Evolutionary conservation across 1,140 invertebrate genomes (phyloP).

Genomic region (Zaprionus inermis): DNA sequence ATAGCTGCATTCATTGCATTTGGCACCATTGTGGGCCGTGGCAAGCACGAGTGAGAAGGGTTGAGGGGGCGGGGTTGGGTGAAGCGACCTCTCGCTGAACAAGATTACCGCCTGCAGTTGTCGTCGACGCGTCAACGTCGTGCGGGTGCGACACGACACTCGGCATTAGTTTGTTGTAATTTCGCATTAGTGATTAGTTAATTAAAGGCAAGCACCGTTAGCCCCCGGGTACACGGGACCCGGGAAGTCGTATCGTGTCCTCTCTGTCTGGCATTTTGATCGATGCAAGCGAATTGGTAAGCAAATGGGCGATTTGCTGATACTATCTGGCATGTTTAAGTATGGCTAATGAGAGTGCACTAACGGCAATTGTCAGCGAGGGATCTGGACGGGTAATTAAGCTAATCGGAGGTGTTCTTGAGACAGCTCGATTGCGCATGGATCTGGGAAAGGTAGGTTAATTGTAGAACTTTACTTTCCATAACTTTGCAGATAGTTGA

Average conservation of each 20-base stretch:
- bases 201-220: slow-evolving; percentile 62
- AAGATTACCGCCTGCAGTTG: slow-evolving; percentile 24
- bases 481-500: no score
- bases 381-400: background rate
- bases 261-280: background rate
- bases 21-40: slow-evolving; percentile 47
- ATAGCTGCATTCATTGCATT: slow-evolving; percentile 82
- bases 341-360: background rate
- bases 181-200: slow-evolving; percentile 68
- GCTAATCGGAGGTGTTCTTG: background rate
- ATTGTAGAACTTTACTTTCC: background rate
- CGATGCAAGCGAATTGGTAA: slow-evolving; percentile 13
- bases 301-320: slow-evolving; percentile 25
- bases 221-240: no score
- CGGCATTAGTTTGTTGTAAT: slow-evolving; percentile 69
- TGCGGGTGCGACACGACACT: slow-evolving; percentile 6
- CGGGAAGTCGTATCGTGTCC: no score
- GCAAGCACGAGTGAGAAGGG: no score
- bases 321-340: slow-evolving; percentile 6
- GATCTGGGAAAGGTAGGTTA: background rate
- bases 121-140: background rate
- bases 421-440: background rate
- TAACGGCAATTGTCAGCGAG: background rate
- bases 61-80: background rate
- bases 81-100: slow-evolving; percentile 1